Evolutionary conservation across 2,888 invertebrate genomes (phyloP).

Genomic region (Troides aeacus): DNA sequence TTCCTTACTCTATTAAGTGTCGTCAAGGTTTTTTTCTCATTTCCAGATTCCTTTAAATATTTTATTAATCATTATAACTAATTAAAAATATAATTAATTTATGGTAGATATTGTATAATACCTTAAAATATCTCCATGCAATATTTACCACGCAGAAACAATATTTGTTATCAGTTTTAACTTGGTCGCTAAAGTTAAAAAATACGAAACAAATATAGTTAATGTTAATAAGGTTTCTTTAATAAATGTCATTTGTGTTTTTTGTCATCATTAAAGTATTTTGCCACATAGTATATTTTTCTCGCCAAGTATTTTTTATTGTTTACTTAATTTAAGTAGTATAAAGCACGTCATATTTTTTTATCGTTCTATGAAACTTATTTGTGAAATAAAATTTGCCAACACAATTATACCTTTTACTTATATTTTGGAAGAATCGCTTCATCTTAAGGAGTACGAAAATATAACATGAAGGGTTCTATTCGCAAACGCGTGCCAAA

Average conservation of each 20-base stretch:
- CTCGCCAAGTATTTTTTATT: no score
- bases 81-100: no score
- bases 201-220: no score
- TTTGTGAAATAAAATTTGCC: no score
- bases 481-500: conserved; percentile 38
- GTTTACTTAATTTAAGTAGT: no score
- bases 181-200: no score
- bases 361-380: background rate
- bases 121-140: background rate
- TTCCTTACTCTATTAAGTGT: conserved; percentile 32
- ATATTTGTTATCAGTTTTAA: background rate
- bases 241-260: no score
- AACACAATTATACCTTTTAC: background rate
- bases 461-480: conserved; percentile 40
- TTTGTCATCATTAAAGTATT: no score
- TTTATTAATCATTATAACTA: background rate
- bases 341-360: background rate
- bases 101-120: no score
- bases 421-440: conserved; percentile 1
- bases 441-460: conserved; percentile 29
- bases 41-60: background rate
- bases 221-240: no score
- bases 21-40: background rate
- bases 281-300: no score
- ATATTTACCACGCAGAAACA: background rate